These are phyloP conservation scores for mouse (Mus musculus) DNA, from an alignment of 2,113 vertebrate genomes.

Conservation along the genomic window DNA sequence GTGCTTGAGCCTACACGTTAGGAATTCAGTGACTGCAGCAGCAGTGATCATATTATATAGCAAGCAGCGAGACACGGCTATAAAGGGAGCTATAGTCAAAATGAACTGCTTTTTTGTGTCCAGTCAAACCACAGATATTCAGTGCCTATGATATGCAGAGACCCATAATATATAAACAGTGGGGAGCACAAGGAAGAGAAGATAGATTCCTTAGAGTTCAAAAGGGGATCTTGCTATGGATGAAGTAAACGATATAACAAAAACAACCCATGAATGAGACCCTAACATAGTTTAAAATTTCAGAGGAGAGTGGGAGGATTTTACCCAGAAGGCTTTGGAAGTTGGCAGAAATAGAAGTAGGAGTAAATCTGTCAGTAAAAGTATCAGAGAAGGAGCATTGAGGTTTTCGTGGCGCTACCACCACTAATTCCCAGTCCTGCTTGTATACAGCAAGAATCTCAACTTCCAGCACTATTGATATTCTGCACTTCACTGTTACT, in stretches of 20 bases:
- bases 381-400: neutral
- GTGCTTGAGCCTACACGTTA: slow-evolving; percentile 18
- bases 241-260: slow-evolving; percentile 50
- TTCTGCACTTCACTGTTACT: neutral
- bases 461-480: neutral
- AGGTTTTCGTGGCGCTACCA: neutral
- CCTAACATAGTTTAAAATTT: neutral
- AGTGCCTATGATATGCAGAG: neutral
- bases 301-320: neutral
- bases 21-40: neutral
- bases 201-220: neutral
- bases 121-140: slow-evolving; percentile 10
- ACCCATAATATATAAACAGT: neutral
- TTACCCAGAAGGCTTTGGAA: neutral
- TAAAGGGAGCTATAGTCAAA: slow-evolving; percentile 1
- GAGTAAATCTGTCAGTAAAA: neutral
- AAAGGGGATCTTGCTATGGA: neutral
- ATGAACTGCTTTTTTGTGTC: slow-evolving; percentile 44
- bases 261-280: neutral
- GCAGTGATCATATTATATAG: slow-evolving; percentile 62
- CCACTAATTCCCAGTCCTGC: neutral
- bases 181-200: neutral
- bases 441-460: neutral
- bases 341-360: neutral
- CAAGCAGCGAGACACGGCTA: neutral